These are phyloP conservation scores for Callinectes sapidus DNA, from an alignment of 2,888 invertebrate species.

Conservation along the genomic window DNA sequence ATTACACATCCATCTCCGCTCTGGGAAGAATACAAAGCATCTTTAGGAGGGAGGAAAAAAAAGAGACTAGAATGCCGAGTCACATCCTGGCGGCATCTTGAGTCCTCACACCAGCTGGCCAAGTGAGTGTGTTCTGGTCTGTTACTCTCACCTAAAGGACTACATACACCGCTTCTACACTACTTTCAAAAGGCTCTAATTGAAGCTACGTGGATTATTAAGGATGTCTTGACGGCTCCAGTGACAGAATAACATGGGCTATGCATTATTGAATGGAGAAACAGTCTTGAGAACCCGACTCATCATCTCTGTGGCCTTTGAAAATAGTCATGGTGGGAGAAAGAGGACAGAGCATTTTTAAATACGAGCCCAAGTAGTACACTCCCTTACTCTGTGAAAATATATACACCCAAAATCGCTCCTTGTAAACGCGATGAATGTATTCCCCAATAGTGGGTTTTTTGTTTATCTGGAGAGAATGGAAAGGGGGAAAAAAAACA, in stretches of 20 bases:
- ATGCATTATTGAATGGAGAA: too few species aligned
- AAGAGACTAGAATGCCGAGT: background rate
- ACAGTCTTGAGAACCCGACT: too few species aligned
- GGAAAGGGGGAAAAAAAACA: background rate
- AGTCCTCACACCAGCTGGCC: background rate
- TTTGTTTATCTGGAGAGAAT: background rate
- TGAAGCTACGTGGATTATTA: too few species aligned
- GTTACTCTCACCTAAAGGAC: background rate
- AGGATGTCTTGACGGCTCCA: too few species aligned
- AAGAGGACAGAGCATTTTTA: too few species aligned
- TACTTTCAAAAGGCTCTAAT: too few species aligned
- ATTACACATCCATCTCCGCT: background rate
- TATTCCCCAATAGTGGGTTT: background rate
- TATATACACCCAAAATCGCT: background rate
- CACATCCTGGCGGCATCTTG: background rate
- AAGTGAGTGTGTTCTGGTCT: background rate
- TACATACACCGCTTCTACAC: background rate
- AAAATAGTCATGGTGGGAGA: too few species aligned
- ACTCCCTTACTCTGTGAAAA: background rate
- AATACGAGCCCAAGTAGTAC: background rate
- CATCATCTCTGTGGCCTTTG: too few species aligned
- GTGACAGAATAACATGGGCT: too few species aligned
- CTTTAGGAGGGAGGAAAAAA: background rate
- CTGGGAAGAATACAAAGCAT: background rate
- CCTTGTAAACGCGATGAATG: background rate